A percentile compares a stretch with the other conserved stretches of the same genome.
Conservation (phyloP, 2,888 invertebrate genomes). For the Aromia moschata region DNA sequence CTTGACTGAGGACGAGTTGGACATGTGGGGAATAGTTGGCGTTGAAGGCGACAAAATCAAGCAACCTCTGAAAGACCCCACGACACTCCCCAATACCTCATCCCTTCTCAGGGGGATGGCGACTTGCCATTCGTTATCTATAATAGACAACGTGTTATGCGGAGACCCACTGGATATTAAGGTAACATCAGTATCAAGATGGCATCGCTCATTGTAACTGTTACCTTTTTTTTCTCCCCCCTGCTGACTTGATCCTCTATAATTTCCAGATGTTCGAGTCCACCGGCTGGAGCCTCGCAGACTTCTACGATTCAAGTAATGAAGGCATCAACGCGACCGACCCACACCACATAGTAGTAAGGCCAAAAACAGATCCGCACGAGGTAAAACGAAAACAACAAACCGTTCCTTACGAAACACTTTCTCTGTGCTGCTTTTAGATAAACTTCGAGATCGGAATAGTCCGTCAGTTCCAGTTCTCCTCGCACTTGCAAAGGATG, state of each 20-base stretch:
- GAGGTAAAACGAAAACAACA: not conserved
- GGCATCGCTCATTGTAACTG: no score
- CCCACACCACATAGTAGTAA: slow-evolving; percentile 75
- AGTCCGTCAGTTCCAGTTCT: slow-evolving; percentile 79
- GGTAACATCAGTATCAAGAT: no score
- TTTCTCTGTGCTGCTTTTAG: slow-evolving; percentile 24
- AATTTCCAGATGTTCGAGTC: slow-evolving; percentile 87
- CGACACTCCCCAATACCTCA: slow-evolving; percentile 40
- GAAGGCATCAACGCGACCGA: slow-evolving; percentile 63
- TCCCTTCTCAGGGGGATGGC: slow-evolving; percentile 79
- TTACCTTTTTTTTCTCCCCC: no score
- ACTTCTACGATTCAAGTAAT: slow-evolving; percentile 80
- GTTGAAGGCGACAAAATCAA: slow-evolving; percentile 49
- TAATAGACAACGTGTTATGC: slow-evolving; percentile 83
- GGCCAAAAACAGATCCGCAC: slow-evolving; percentile 61
- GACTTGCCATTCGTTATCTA: slow-evolving; percentile 89
- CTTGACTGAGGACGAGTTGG: slow-evolving; percentile 93
- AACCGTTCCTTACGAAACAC: not conserved
- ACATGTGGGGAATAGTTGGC: slow-evolving; percentile 93
- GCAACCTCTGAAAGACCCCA: slow-evolving; percentile 49
- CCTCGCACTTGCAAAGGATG: slow-evolving; percentile 87
- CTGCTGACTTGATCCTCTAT: no score
- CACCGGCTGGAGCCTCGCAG: slow-evolving; percentile 88
- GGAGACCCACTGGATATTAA: slow-evolving; percentile 96
- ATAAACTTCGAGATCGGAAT: slow-evolving; percentile 63